Evolutionary conservation across 2,888 invertebrate genomes (phyloP).

Genomic region (Cryptosula pallasiana): DNA sequence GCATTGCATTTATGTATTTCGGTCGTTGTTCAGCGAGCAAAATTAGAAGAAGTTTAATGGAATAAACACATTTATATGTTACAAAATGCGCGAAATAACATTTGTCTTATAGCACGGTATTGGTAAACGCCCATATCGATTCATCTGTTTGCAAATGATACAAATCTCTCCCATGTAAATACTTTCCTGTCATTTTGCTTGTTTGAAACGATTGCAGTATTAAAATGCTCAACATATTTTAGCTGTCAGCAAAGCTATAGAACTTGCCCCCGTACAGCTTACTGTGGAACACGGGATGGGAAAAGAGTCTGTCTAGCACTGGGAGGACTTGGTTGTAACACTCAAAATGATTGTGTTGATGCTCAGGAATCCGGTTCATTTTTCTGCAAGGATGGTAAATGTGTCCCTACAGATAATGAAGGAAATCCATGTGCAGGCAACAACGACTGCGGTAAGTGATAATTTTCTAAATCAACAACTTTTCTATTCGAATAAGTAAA

Average conservation of each 20-base stretch:
- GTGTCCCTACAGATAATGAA: neutral
- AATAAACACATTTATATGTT: too few species aligned
- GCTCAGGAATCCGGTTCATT: neutral
- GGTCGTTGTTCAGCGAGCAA: too few species aligned
- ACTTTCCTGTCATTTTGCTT: too few species aligned
- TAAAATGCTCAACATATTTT: too few species aligned
- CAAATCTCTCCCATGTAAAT: neutral
- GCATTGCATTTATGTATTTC: too few species aligned
- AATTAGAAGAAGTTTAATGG: too few species aligned
- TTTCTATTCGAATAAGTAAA: too few species aligned
- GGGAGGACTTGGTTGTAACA: neutral
- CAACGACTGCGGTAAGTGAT: neutral
- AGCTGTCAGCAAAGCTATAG: neutral
- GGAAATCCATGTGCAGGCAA: neutral
- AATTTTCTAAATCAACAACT: too few species aligned
- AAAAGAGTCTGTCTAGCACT: neutral
- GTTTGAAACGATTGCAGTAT: too few species aligned
- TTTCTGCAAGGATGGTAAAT: neutral
- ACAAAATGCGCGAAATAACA: too few species aligned
- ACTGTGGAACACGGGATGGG: neutral
- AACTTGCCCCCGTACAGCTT: neutral
- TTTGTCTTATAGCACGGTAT: too few species aligned
- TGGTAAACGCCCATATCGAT: too few species aligned
- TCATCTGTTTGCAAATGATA: neutral
- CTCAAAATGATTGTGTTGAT: slow-evolving; percentile 1